phyloP scores from a whole-genome alignment of 2,888 invertebrate species.

The Lasioglossum vierecki region DNA sequence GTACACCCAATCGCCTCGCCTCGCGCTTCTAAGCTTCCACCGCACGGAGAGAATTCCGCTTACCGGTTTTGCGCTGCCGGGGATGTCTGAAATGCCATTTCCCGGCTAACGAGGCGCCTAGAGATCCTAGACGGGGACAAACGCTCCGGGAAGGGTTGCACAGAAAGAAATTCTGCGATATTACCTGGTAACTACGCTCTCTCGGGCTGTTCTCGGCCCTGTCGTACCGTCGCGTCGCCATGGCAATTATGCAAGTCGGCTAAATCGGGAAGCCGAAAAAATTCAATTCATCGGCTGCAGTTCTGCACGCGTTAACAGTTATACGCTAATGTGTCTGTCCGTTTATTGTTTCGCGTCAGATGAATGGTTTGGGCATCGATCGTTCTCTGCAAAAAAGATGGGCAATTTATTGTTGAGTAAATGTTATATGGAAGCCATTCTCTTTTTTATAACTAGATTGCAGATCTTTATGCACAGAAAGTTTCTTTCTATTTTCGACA shows the following conservation, averaged over 20 bases:
- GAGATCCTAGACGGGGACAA: neutral
- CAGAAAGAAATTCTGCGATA: neutral
- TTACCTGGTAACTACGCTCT: neutral
- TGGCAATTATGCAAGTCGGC: neutral
- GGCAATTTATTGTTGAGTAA: neutral
- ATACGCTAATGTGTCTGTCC: neutral
- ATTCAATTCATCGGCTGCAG: neutral
- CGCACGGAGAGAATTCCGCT: slow-evolving; percentile 15
- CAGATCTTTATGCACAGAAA: too few relatives aligned
- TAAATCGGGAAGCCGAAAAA: neutral
- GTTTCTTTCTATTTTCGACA: too few relatives aligned
- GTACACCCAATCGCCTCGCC: slow-evolving; percentile 7
- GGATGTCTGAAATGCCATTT: slow-evolving; percentile 26
- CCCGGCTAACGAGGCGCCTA: slow-evolving; percentile 1
- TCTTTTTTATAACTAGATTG: too few relatives aligned
- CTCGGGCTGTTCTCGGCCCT: neutral
- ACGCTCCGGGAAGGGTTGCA: slow-evolving; percentile 1
- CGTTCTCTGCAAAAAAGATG: neutral
- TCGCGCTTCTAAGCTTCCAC: slow-evolving; percentile 16
- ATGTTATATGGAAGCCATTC: neutral
- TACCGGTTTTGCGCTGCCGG: slow-evolving; percentile 33
- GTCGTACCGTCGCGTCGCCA: neutral
- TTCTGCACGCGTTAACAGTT: neutral
- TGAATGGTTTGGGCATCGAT: neutral
- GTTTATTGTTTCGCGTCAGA: neutral